Evolutionary conservation across 2,888 invertebrate genomes (phyloP).

Genomic region (Sisyra terminalis): DNA sequence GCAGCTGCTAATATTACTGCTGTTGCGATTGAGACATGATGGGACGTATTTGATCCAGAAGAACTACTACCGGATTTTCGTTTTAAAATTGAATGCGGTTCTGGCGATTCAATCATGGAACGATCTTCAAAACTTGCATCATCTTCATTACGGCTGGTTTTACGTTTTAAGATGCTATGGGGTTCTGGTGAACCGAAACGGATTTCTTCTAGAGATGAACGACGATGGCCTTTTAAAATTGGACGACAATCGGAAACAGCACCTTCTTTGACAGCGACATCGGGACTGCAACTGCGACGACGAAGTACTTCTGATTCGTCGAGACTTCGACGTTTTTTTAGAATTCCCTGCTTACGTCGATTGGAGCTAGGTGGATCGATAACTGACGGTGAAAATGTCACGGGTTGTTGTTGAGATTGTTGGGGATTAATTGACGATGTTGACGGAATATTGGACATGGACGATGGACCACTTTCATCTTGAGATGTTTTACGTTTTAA

Average conservation of each 20-base stretch:
- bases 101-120: conserved; percentile 40
- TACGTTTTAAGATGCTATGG: conserved; percentile 52
- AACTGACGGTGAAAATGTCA: conserved; percentile 65
- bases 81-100: conserved; percentile 66
- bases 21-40: conserved; percentile 51
- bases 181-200: conserved; percentile 46
- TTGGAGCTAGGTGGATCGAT: conserved; percentile 44
- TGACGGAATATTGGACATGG: conserved; percentile 13
- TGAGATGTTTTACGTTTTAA: conserved; percentile 36
- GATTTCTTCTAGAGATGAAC: conserved; percentile 55
- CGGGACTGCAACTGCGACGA: conserved; percentile 52
- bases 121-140: conserved; percentile 29
- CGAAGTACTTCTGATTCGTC: conserved; percentile 60
- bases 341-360: conserved; percentile 55
- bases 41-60: conserved; percentile 35
- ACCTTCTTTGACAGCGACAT: conserved; percentile 41
- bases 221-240: conserved; percentile 47
- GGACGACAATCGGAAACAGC: conserved; percentile 39
- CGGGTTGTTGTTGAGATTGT: conserved; percentile 47
- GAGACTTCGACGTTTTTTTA: conserved; percentile 68
- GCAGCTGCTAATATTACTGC: conserved; percentile 48
- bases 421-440: conserved; percentile 20
- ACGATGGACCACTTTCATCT: conserved; percentile 24
- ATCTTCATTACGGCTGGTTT: conserved; percentile 43
- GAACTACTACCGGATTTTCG: conserved; percentile 56